Base-by-base conservation (phyloP, 2,888 invertebrate species). In the Hymenopus coronatus region DNA sequence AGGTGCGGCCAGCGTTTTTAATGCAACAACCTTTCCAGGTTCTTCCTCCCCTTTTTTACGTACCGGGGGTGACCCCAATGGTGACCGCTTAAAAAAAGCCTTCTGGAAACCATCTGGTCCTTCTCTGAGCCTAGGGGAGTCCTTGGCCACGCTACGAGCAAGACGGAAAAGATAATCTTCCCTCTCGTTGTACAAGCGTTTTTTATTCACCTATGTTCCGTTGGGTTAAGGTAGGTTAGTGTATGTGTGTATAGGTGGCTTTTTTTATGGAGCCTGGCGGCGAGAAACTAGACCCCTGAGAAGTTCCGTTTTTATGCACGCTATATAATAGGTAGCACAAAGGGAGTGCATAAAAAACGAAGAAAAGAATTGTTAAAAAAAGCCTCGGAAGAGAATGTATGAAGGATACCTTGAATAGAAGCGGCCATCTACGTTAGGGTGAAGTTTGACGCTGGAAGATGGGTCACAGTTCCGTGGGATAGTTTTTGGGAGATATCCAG, bases 81-180 rank as follows among this genome's bases (percentile, higher is more conserved):
- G 89, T 89, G 89, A 89, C 89, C 89, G 89, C 89, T 89, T 88
- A 85, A 86, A 89, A 89, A 89, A 83, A 87, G 83, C 89, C 85
- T 83, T 88, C 83, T 89, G 88, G 83, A 84, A 89, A 86, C 89
- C 89, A 89, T 89, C 89, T 89, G 89, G 89, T 88, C 88, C 87
- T 30, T 87, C 82, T 30, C n/a, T 40, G 54, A n/a, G 87, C 27
- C 87, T 82, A 82, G 40, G 33, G 86, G 54, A 70, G 54, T 70
- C 54, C 54, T 70, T 70, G 54, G 54, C 54, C 54, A 70, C 54
- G 54, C 54, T 70, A 70, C 54, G 54, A 70, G 54, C 20, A 70
- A 70, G 54, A 70, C 54, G 54, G 54, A 70, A 70, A 20, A 70
- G 54, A 70, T 70, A 70, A 70, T 70, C 54, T 70, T 70, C 54